phyloP scores from a whole-genome alignment of 2,113 vertebrate genomes.

The Ciconia boyciana region DNA sequence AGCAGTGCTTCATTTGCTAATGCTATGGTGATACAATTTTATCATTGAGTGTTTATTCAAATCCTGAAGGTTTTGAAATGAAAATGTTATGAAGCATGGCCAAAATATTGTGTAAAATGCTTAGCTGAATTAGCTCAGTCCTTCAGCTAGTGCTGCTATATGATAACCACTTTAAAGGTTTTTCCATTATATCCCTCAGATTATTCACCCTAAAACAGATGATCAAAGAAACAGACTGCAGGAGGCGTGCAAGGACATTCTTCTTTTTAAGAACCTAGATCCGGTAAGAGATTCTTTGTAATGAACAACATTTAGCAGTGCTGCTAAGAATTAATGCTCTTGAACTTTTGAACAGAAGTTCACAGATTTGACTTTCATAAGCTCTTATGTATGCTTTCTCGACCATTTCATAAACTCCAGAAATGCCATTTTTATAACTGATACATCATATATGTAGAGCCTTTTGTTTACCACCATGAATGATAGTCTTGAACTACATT shows the following conservation, averaged over 20 bases:
- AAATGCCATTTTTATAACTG: background rate
- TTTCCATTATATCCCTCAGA: conserved; percentile 72
- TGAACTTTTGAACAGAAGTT: background rate
- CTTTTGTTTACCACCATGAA: background rate
- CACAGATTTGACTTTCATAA: background rate
- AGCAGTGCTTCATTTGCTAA: background rate
- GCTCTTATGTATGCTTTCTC: background rate
- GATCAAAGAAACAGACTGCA: conserved; percentile 96
- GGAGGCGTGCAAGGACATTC: conserved; percentile 96
- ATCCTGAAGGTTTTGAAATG: background rate
- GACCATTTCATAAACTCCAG: background rate
- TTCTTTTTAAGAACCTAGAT: conserved; percentile 97
- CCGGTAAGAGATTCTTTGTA: conserved; percentile 78
- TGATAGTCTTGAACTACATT: background rate
- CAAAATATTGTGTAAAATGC: background rate
- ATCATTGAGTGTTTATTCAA: background rate
- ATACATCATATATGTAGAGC: accelerated
- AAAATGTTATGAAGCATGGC: background rate
- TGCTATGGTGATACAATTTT: background rate
- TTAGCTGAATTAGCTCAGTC: background rate
- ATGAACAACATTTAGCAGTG: background rate
- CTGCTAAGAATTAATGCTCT: background rate
- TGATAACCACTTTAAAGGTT: background rate
- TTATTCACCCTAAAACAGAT: conserved; percentile 97
- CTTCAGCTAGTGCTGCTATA: background rate